phyloP scores from a whole-genome alignment of 2,113 vertebrate genomes.

The Rhizomys pruinosus region DNA sequence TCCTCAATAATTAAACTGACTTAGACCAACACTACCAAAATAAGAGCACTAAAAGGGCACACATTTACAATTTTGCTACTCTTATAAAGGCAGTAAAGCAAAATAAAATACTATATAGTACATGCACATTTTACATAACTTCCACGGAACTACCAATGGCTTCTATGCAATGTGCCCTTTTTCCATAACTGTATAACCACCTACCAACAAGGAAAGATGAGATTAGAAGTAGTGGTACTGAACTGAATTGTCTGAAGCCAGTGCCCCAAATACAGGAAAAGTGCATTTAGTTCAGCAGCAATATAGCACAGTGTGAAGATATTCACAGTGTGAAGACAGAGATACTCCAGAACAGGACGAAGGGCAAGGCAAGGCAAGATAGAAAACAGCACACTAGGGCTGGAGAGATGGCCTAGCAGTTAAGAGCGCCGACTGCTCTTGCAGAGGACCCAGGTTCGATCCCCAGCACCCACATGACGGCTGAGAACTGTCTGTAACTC shows the following conservation, averaged over 20 bases:
- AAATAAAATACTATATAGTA: constrained; percentile 70
- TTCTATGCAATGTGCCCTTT: constrained; percentile 85
- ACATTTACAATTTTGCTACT: constrained; percentile 82
- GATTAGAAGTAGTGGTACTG: constrained; percentile 87
- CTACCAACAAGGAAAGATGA: constrained; percentile 85
- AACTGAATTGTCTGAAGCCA: constrained; percentile 90
- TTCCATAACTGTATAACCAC: constrained; percentile 81
- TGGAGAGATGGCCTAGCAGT: no score
- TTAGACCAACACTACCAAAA: constrained; percentile 72
- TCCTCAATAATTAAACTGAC: constrained; percentile 74
- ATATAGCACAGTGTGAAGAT: constrained; percentile 94
- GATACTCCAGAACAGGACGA: constrained; percentile 87
- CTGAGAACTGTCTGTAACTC: no score
- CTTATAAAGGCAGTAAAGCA: constrained; percentile 78
- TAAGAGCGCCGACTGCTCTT: no score
- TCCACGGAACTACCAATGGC: constrained; percentile 79
- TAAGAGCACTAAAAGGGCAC: constrained; percentile 69
- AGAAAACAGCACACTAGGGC: no score
- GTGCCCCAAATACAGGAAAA: constrained; percentile 92
- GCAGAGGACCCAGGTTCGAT: no score
- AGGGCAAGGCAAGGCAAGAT: constrained; percentile 89
- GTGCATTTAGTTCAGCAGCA: constrained; percentile 97
- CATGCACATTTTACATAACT: constrained; percentile 78
- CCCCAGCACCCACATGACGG: no score
- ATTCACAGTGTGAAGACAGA: constrained; percentile 89